Conservation (phyloP, 1,140 invertebrate genomes). For the Phthorimaea operculella region DNA sequence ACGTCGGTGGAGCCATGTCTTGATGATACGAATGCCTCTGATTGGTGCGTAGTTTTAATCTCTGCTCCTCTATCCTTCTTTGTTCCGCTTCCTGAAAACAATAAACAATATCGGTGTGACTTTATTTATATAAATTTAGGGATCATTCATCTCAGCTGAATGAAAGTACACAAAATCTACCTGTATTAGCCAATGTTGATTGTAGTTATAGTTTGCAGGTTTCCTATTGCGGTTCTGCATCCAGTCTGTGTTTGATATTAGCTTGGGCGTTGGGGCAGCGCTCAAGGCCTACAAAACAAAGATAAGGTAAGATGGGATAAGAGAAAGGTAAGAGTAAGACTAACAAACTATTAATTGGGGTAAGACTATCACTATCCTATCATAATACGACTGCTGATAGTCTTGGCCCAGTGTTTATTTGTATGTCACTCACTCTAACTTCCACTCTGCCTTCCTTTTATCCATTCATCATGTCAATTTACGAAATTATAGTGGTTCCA, state of each 20-base stretch:
- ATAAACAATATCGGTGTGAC: background rate
- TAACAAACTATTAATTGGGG: too few species aligned
- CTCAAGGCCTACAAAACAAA: conserved; percentile 70
- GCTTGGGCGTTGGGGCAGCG: conserved; percentile 78
- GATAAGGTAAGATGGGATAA: too few species aligned
- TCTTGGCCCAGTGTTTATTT: too few species aligned
- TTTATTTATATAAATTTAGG: too few species aligned
- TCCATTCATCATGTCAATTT: too few species aligned
- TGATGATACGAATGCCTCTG: conserved; percentile 47
- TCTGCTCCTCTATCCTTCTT: conserved; percentile 79
- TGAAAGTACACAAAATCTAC: conserved; percentile 44
- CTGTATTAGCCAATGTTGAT: conserved; percentile 89
- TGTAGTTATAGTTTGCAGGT: conserved; percentile 76
- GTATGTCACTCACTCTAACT: too few species aligned
- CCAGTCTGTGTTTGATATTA: conserved; percentile 78
- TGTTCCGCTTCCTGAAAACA: conserved; percentile 87
- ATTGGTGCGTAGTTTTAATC: conserved; percentile 34
- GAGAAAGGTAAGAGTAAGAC: too few species aligned
- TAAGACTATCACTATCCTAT: too few species aligned
- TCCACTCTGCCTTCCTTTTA: too few species aligned
- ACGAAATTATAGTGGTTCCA: too few species aligned
- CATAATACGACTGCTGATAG: too few species aligned
- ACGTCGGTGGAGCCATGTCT: conserved; percentile 16
- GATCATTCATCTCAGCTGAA: background rate
- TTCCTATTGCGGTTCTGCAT: conserved; percentile 75